Conservation (phyloP, 1,140 invertebrate genomes). For the Elymnias hypermnestra region DNA sequence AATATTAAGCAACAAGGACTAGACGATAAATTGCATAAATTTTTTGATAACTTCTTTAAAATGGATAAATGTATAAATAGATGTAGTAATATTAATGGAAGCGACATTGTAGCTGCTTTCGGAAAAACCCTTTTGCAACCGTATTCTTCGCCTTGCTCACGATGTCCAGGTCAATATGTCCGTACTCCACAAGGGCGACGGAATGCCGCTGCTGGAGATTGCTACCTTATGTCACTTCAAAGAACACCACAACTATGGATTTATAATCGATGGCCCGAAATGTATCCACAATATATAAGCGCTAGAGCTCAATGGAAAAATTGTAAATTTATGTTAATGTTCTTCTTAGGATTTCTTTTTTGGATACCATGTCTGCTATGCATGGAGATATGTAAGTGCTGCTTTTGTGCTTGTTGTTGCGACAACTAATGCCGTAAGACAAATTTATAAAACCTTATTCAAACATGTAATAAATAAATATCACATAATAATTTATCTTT, state of each 20-base stretch:
- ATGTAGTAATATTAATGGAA: constrained; percentile 8
- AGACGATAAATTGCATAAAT: constrained; percentile 17
- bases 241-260: constrained; percentile 30
- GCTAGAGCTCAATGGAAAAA: constrained; percentile 23
- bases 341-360: constrained; percentile 27
- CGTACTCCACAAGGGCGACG: constrained; percentile 1
- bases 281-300: constrained; percentile 29
- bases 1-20: constrained; percentile 5
- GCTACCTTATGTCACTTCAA: constrained; percentile 32
- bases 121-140: constrained; percentile 15
- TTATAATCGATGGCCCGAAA: constrained; percentile 29
- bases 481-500: too few relatives aligned
- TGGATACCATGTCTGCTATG: constrained; percentile 34
- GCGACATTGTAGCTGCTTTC: constrained; percentile 11
- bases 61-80: constrained; percentile 15
- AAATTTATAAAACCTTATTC: too few relatives aligned
- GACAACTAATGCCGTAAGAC: constrained; percentile 18
- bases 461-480: too few relatives aligned
- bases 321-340: constrained; percentile 20
- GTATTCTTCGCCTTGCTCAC: background rate
- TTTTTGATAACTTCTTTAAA: constrained; percentile 24
- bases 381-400: constrained; percentile 32
- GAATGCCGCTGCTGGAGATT: constrained; percentile 23
- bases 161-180: too few relatives aligned
- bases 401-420: constrained; percentile 28